Evolutionary conservation across 2,797 vertebrate species (phyloP).

Genomic region (Caiman crocodilus): DNA sequence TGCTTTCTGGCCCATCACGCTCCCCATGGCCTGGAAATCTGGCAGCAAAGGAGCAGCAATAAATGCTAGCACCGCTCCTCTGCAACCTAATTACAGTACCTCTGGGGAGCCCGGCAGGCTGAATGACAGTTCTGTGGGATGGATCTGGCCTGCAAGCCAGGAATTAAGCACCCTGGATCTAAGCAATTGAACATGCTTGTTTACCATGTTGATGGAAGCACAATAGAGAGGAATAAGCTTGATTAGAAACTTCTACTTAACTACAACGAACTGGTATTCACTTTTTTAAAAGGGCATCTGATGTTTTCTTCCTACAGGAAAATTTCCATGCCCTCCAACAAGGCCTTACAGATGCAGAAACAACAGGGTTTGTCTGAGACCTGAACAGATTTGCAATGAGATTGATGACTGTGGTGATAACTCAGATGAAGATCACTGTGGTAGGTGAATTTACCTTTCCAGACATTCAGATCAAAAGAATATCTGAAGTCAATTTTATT

Average conservation of each 20-base stretch:
- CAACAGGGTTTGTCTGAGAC: conserved; percentile 91
- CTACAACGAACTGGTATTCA: neutral
- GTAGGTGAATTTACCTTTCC: conserved; percentile 74
- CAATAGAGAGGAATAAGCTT: neutral
- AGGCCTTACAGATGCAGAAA: conserved; percentile 93
- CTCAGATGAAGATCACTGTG: conserved; percentile 95
- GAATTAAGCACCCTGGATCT: no score
- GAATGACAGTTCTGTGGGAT: no score
- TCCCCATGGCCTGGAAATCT: no score
- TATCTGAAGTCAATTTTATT: conserved; percentile 43
- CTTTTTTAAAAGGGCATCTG: no score
- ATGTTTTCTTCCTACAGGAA: conserved; percentile 81
- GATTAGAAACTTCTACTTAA: neutral
- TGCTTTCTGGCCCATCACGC: neutral
- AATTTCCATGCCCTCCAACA: conserved; percentile 92
- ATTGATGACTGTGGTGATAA: conserved; percentile 96
- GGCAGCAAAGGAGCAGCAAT: no score
- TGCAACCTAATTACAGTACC: no score
- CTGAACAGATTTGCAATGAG: conserved; percentile 92
- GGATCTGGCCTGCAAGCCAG: no score
- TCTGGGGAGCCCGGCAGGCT: no score
- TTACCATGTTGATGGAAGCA: neutral
- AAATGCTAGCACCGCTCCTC: no score
- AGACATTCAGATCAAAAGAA: conserved; percentile 25
- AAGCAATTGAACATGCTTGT: neutral